These are phyloP conservation scores for Perizoma affinitatum DNA, from an alignment of 2,888 invertebrate species.

Conservation along the genomic window DNA sequence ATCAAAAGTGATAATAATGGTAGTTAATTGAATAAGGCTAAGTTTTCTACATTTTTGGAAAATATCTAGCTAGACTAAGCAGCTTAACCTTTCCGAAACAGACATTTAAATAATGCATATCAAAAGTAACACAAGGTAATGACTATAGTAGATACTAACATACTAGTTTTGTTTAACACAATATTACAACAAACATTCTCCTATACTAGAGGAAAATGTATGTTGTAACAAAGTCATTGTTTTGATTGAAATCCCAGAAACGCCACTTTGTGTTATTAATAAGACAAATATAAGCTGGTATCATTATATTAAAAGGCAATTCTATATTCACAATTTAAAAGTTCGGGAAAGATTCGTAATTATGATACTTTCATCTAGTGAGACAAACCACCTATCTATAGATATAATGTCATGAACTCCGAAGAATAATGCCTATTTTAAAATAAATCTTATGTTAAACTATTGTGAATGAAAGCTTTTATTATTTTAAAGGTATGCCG, in stretches of 20 bases:
- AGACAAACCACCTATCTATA: not conserved
- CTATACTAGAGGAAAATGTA: too few species aligned
- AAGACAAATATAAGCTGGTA: too few species aligned
- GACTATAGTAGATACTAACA: slow-evolving; percentile 2
- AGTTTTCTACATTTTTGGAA: slow-evolving; percentile 4
- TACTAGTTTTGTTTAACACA: slow-evolving; percentile 3
- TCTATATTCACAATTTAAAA: too few species aligned
- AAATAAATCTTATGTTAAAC: not conserved
- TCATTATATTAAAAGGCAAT: too few species aligned
- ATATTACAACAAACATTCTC: too few species aligned
- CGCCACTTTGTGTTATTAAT: too few species aligned
- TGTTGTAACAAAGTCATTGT: too few species aligned
- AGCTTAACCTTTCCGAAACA: slow-evolving; percentile 12
- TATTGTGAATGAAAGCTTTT: too few species aligned
- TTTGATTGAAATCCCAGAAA: too few species aligned
- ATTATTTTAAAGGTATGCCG: too few species aligned
- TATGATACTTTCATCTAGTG: not conserved
- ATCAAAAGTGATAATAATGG: slow-evolving; percentile 9
- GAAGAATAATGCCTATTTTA: not conserved
- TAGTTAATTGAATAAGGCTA: slow-evolving; percentile 5
- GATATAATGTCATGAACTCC: not conserved
- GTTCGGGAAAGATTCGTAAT: too few species aligned
- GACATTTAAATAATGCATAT: slow-evolving; percentile 19
- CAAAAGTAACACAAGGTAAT: slow-evolving; percentile 17
- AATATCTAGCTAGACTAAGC: slow-evolving; percentile 10